These are phyloP conservation scores for Etheostoma nigrum DNA, from an alignment of 2,797 vertebrate genomes.

Conservation along the genomic window DNA sequence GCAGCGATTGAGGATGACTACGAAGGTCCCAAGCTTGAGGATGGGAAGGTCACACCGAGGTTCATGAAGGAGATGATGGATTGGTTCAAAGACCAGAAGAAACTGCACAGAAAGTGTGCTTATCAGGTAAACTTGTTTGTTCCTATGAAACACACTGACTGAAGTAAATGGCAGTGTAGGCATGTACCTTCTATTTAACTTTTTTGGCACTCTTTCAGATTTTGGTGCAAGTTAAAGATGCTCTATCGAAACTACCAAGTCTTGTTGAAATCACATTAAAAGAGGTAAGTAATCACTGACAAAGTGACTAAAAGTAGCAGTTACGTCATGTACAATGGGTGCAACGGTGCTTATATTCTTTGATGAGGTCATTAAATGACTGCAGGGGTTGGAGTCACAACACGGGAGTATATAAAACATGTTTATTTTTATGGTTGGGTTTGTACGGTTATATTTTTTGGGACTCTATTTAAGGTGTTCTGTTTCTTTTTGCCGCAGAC, in stretches of 20 bases:
- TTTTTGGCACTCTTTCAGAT: slow-evolving; percentile 83
- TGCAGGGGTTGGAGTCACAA: background rate
- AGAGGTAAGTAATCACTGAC: slow-evolving; percentile 83
- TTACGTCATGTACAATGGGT: background rate
- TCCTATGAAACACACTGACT: background rate
- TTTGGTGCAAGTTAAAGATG: slow-evolving; percentile 94
- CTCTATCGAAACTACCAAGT: slow-evolving; percentile 92
- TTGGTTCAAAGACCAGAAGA: slow-evolving; percentile 96
- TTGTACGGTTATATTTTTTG: background rate
- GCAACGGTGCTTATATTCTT: background rate
- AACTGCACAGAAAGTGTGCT: slow-evolving; percentile 95
- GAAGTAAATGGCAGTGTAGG: background rate
- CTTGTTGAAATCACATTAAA: slow-evolving; percentile 91
- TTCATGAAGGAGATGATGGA: slow-evolving; percentile 97
- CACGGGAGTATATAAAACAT: background rate
- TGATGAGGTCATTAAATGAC: background rate
- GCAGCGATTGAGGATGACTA: slow-evolving; percentile 96
- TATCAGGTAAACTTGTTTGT: slow-evolving; percentile 89
- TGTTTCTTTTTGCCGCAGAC: slow-evolving; percentile 79
- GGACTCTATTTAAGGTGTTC: background rate
- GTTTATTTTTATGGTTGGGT: background rate
- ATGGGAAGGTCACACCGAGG: slow-evolving; percentile 88
- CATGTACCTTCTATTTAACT: background rate
- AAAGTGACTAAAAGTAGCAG: background rate
- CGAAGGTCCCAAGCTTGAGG: slow-evolving; percentile 92